Percentiles rank a stretch among this genome's conserved stretches.
Conservation (phyloP, 2,113 vertebrate species). For the Onychostruthus taczanowskii region DNA sequence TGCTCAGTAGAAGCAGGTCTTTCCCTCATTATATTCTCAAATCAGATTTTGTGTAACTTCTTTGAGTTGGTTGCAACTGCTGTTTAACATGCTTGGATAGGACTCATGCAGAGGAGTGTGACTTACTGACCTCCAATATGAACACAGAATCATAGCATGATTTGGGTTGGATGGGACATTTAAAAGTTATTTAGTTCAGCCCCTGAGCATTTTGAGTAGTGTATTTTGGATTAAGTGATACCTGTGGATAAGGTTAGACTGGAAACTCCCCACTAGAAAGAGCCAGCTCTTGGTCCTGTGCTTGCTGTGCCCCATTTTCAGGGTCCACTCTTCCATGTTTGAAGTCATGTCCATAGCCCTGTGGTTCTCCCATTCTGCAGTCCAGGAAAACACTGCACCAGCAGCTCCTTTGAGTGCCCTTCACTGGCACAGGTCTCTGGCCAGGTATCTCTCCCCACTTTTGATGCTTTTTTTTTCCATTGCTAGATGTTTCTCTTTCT, state of each 20-base stretch:
- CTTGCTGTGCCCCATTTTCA: neutral
- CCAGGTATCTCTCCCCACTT: neutral
- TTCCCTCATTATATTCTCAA: neutral
- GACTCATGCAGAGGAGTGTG: rapidly evolving
- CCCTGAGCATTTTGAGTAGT: neutral
- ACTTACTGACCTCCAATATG: neutral
- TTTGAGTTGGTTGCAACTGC: neutral
- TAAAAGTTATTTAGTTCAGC: neutral
- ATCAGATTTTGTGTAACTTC: neutral
- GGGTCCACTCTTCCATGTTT: neutral
- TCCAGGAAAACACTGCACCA: neutral
- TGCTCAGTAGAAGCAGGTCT: neutral
- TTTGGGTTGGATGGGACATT: neutral
- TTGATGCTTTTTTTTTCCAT: neutral
- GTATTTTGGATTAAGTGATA: neutral
- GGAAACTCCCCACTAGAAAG: neutral
- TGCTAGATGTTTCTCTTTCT: neutral
- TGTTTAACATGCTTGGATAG: neutral
- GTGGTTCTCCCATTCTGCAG: neutral
- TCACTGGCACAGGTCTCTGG: neutral
- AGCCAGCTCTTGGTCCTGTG: neutral
- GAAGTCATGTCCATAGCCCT: neutral
- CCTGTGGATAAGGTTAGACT: neutral
- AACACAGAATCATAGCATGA: neutral
- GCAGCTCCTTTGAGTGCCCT: neutral